A percentile compares a stretch with the other conserved stretches of the same genome.
phyloP scores from a whole-genome alignment of 1,140 invertebrate genomes.

The Brachionus koreanus region DNA sequence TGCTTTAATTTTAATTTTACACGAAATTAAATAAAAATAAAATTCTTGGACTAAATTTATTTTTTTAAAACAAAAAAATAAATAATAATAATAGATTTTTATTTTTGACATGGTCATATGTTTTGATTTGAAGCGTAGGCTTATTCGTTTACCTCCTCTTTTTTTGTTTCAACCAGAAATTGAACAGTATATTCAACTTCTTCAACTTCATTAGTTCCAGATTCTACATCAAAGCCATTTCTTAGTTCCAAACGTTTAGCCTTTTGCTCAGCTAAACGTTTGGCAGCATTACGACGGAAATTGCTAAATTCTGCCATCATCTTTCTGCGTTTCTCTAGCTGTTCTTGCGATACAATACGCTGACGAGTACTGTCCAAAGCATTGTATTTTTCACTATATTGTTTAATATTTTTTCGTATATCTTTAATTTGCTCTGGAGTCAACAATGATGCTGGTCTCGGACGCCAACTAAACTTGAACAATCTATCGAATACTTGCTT shows the following conservation, averaged over 20 bases:
- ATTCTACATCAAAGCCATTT: constrained; percentile 17
- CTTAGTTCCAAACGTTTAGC: constrained; percentile 14
- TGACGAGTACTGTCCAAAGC: neutral
- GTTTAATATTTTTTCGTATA: constrained; percentile 29
- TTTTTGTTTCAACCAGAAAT: constrained; percentile 40
- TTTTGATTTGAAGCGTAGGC: neutral
- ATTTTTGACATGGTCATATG: neutral
- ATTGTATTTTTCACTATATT: constrained; percentile 35
- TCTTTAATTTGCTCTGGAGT: constrained; percentile 63
- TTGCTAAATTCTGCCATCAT: constrained; percentile 25
- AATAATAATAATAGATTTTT: neutral
- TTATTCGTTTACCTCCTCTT: constrained; percentile 37
- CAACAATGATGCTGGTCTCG: constrained; percentile 80
- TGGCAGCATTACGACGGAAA: neutral
- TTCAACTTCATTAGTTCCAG: neutral
- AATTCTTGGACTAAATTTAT: neutral
- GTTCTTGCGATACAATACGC: neutral
- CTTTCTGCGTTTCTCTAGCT: constrained; percentile 22
- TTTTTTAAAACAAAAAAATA: neutral
- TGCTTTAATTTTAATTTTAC: too few relatives aligned
- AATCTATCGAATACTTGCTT: constrained; percentile 83
- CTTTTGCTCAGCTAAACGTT: neutral
- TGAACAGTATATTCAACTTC: constrained; percentile 42
- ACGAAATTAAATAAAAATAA: neutral
- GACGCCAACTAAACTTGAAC: constrained; percentile 91